These are phyloP conservation scores for Gonioctena quinquepunctata DNA, from an alignment of 1,140 invertebrate species.

Conservation along the genomic window DNA sequence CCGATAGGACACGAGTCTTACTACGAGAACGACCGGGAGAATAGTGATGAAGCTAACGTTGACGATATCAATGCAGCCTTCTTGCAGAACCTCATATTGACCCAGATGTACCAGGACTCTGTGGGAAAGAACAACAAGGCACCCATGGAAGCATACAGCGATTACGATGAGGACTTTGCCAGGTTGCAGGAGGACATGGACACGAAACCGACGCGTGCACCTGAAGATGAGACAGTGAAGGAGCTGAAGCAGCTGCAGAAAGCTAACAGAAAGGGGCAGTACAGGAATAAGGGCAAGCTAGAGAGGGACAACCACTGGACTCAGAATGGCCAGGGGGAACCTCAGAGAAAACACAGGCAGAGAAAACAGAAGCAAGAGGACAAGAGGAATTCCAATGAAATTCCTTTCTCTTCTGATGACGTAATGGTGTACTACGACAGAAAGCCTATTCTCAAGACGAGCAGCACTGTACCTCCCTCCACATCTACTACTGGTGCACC, in stretches of 20 bases:
- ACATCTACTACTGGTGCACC: slow-evolving; percentile 29
- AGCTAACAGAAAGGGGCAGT: slow-evolving; percentile 22
- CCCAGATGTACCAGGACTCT: slow-evolving; percentile 65
- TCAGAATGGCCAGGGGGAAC: slow-evolving; percentile 15
- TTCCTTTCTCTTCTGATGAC: background rate
- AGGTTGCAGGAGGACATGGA: slow-evolving; percentile 15
- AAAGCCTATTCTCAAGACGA: slow-evolving; percentile 34
- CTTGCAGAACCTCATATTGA: slow-evolving; percentile 65
- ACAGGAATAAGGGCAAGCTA: slow-evolving; percentile 11
- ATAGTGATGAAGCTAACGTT: slow-evolving; percentile 51
- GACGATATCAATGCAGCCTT: slow-evolving; percentile 66
- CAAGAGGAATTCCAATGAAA: slow-evolving; percentile 17
- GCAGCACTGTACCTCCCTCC: slow-evolving; percentile 27
- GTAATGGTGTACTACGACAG: slow-evolving; percentile 30
- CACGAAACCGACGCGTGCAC: slow-evolving; percentile 21
- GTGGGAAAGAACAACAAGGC: slow-evolving; percentile 55
- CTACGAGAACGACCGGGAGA: slow-evolving; percentile 59
- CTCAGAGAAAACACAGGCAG: slow-evolving; percentile 16
- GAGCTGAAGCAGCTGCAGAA: slow-evolving; percentile 63
- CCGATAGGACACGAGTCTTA: slow-evolving; percentile 66
- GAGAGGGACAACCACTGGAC: slow-evolving; percentile 41
- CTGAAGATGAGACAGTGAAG: slow-evolving; percentile 65
- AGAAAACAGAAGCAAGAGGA: slow-evolving; percentile 25
- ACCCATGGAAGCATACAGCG: slow-evolving; percentile 33
- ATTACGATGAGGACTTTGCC: slow-evolving; percentile 55